These are phyloP conservation scores for Eonycteris spelaea DNA, from an alignment of 2,113 vertebrate genomes.

Conservation along the genomic window DNA sequence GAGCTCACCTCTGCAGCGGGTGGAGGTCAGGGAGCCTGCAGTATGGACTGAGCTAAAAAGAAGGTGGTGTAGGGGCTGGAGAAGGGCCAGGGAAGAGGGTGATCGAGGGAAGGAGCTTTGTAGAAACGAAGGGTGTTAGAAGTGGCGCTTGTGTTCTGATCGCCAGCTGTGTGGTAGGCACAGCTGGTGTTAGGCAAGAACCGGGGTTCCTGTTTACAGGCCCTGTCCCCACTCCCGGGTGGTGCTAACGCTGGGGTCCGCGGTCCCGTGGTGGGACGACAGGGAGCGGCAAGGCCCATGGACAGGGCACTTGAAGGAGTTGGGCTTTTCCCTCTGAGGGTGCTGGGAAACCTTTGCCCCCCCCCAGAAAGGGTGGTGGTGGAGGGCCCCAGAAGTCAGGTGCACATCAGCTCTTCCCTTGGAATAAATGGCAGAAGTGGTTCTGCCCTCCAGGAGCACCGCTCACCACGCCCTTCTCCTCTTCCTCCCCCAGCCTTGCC, in stretches of 20 bases:
- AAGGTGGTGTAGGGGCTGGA: neutral
- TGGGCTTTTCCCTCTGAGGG: neutral
- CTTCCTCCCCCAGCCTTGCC: conserved; percentile 47
- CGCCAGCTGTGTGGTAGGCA: neutral
- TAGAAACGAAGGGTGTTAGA: neutral
- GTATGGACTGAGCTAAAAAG: neutral
- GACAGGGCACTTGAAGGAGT: neutral
- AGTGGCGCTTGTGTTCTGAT: neutral
- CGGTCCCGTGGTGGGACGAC: neutral
- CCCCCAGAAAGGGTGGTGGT: neutral
- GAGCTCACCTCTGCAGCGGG: neutral
- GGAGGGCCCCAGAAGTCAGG: neutral
- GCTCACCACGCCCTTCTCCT: neutral
- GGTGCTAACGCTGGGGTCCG: neutral
- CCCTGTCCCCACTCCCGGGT: neutral
- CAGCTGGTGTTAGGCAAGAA: neutral
- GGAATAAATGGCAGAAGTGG: neutral
- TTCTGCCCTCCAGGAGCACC: too few relatives aligned
- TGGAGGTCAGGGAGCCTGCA: neutral
- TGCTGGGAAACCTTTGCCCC: neutral
- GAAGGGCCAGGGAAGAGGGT: neutral
- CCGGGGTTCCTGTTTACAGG: neutral
- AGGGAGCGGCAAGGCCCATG: neutral
- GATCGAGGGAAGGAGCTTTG: neutral
- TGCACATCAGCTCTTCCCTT: neutral